These are phyloP conservation scores for Hypolimnas misippus DNA, from an alignment of 2,888 invertebrate species.

Conservation along the genomic window DNA sequence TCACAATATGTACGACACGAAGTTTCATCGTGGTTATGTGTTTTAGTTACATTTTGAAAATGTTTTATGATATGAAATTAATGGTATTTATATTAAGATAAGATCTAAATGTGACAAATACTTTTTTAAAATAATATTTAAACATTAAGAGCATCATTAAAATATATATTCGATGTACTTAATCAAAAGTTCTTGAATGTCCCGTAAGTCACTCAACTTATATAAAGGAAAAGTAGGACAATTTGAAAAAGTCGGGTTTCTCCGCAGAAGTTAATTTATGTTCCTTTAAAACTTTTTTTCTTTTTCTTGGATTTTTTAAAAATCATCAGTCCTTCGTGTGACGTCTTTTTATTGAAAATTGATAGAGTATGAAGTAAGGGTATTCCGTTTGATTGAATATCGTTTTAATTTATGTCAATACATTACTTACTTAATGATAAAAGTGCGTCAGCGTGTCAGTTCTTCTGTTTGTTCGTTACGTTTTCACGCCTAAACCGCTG, in stretches of 20 bases:
- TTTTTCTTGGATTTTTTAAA: slow-evolving; percentile 10
- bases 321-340: neutral
- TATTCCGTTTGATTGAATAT: too few relatives aligned
- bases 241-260: slow-evolving; percentile 16
- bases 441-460: too few relatives aligned
- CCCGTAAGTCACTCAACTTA: slow-evolving; percentile 6
- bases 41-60: too few relatives aligned
- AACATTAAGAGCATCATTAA: neutral
- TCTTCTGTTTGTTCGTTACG: too few relatives aligned
- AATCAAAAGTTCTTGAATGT: slow-evolving; percentile 17
- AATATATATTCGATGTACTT: neutral
- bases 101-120: too few relatives aligned
- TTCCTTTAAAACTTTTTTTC: slow-evolving; percentile 19
- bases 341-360: neutral
- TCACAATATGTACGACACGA: too few relatives aligned
- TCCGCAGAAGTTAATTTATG: slow-evolving; percentile 23
- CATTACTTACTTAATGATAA: too few relatives aligned
- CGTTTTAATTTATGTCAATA: too few relatives aligned
- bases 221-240: slow-evolving; percentile 18
- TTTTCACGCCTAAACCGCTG: too few relatives aligned
- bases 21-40: too few relatives aligned
- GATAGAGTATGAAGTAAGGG: neutral
- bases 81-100: too few relatives aligned
- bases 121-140: neutral
- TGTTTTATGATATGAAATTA: too few relatives aligned